Percentiles rank a stretch among this genome's conserved stretches.
Conservation (phyloP, 2,113 vertebrate genomes). For the Saguinus imperator region DNA sequence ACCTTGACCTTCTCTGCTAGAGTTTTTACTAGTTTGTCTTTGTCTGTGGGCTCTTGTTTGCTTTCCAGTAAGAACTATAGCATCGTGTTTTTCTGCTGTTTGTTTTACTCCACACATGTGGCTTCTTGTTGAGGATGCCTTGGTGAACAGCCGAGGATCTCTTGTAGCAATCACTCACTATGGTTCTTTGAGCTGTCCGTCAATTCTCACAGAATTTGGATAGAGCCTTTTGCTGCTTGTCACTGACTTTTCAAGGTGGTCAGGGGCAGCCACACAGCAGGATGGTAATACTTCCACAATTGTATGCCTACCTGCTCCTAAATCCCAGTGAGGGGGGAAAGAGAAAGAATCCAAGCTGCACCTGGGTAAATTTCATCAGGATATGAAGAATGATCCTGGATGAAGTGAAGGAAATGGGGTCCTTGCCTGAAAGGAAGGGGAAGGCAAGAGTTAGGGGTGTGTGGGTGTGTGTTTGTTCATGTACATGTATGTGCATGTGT, state of each 20-base stretch:
- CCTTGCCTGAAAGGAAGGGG: background rate
- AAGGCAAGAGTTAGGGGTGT: background rate
- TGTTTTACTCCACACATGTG: background rate
- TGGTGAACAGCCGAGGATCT: background rate
- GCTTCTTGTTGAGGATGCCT: background rate
- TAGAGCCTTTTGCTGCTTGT: background rate
- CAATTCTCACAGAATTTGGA: background rate
- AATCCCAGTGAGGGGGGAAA: accelerated
- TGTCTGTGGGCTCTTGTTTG: background rate
- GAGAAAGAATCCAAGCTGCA: background rate
- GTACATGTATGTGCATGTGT: background rate
- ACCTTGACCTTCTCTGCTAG: background rate
- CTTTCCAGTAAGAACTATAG: background rate
- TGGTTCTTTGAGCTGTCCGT: background rate
- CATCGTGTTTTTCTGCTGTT: background rate
- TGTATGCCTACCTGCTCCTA: background rate
- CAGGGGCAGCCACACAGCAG: background rate
- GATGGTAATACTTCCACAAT: background rate
- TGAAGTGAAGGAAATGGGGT: background rate
- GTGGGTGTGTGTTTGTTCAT: background rate
- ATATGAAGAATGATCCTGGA: background rate
- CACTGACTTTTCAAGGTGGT: background rate
- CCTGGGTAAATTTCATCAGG: background rate
- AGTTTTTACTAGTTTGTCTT: background rate
- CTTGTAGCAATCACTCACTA: accelerated